These are phyloP conservation scores for Apostichopus californicus DNA, from an alignment of 35 echinoderm and acorn worm genomes.

Conservation along the genomic window DNA sequence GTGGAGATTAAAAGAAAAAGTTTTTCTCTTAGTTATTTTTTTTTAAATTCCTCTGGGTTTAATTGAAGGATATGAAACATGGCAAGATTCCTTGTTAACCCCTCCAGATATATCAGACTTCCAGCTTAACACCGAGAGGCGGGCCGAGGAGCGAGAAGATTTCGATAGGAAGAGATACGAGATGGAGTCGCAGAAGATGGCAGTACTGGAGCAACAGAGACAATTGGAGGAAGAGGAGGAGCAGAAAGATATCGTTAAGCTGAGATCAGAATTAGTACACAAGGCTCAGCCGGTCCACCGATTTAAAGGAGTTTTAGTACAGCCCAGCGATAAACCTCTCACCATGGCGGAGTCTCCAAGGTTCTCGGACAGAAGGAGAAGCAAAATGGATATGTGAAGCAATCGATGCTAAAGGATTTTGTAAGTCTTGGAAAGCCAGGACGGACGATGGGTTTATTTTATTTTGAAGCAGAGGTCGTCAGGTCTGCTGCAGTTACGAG, in stretches of 20 bases:
- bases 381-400: constrained; percentile 9
- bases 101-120: constrained; percentile 75
- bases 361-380: constrained; percentile 70
- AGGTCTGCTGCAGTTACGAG: too few species aligned
- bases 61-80: too few species aligned
- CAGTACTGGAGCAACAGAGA: constrained; percentile 33
- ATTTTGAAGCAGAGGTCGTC: not conserved
- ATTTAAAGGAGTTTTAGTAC: constrained; percentile 72
- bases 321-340: constrained; percentile 69
- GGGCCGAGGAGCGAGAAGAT: constrained; percentile 64
- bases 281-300: constrained; percentile 76
- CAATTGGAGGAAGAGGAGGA: constrained; percentile 62
- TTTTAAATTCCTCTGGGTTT: too few species aligned
- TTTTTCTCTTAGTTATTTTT: too few species aligned
- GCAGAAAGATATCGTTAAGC: constrained; percentile 20
- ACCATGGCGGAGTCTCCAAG: constrained; percentile 70
- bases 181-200: constrained; percentile 51
- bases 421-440: not conserved
- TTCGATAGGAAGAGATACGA: constrained; percentile 66
- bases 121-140: constrained; percentile 78
- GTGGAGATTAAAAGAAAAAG: too few species aligned
- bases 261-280: constrained; percentile 49
- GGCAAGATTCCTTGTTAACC: too few species aligned
- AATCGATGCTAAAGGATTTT: not conserved
- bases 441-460: not conserved